Evolutionary conservation across 2,113 vertebrate genomes (phyloP).

Genomic region (Gallinago paraguaiae): DNA sequence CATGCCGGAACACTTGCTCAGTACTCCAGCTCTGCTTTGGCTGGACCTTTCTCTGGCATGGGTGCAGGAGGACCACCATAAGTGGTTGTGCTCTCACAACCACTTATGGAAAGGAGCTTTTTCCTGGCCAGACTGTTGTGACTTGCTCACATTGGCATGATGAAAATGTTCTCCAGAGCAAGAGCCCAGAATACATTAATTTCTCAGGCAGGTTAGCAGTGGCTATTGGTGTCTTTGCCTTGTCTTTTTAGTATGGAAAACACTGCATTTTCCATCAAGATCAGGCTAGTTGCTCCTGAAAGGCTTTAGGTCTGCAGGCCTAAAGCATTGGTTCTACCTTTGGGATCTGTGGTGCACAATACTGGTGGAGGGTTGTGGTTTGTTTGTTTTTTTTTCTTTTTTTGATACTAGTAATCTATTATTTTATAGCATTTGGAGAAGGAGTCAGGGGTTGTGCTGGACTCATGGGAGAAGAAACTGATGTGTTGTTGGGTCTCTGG

Average conservation of each 20-base stretch:
- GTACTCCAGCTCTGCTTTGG: not conserved
- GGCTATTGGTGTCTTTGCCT: not conserved
- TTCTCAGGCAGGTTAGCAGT: not conserved
- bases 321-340: not conserved
- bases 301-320: not conserved
- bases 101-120: not conserved
- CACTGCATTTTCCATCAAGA: not conserved
- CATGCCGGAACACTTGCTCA: not conserved
- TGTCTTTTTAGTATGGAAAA: not conserved
- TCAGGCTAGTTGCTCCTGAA: not conserved
- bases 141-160: not conserved
- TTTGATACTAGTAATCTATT: not conserved
- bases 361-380: rapidly evolving
- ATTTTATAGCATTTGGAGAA: not conserved
- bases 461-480: not conserved
- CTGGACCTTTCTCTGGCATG: not conserved
- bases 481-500: not conserved
- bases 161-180: not conserved
- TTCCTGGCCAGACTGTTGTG: not conserved
- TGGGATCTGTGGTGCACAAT: not conserved
- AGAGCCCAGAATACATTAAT: not conserved
- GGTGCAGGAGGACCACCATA: not conserved
- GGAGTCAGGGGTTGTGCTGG: not conserved
- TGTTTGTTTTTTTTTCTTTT: too few species aligned
- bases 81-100: not conserved